Evolutionary conservation across 2,797 vertebrate genomes (phyloP).

Genomic region (Anguilla pacifica): DNA sequence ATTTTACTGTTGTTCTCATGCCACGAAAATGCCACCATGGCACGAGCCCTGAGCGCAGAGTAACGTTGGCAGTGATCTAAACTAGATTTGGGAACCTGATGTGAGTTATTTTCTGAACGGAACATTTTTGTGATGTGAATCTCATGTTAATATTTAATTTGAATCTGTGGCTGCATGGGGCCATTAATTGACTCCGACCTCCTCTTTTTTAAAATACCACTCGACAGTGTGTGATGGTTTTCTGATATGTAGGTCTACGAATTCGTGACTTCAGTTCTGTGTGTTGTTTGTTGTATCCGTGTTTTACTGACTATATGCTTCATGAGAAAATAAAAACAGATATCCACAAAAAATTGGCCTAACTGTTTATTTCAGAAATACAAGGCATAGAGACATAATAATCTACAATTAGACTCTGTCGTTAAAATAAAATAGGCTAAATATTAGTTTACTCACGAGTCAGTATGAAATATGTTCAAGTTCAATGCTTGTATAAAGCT

Average conservation of each 20-base stretch:
- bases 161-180: background rate
- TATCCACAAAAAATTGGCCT: background rate
- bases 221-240: background rate
- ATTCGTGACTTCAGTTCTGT: background rate
- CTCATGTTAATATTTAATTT: background rate
- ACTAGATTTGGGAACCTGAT: background rate
- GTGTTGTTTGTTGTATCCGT: background rate
- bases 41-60: background rate
- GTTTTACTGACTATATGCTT: background rate
- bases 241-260: background rate
- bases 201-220: background rate
- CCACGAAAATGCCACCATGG: background rate
- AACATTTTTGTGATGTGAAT: background rate
- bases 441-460: background rate
- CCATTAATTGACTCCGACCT: background rate
- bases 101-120: background rate
- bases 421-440: background rate
- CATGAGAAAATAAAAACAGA: background rate
- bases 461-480: background rate
- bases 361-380: background rate
- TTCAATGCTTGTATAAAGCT: background rate
- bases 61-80: background rate
- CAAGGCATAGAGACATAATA: background rate
- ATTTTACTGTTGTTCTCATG: background rate
- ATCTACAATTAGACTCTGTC: background rate